phyloP scores from a whole-genome alignment of 2,113 vertebrate genomes.

The Syrmaticus mikado region DNA sequence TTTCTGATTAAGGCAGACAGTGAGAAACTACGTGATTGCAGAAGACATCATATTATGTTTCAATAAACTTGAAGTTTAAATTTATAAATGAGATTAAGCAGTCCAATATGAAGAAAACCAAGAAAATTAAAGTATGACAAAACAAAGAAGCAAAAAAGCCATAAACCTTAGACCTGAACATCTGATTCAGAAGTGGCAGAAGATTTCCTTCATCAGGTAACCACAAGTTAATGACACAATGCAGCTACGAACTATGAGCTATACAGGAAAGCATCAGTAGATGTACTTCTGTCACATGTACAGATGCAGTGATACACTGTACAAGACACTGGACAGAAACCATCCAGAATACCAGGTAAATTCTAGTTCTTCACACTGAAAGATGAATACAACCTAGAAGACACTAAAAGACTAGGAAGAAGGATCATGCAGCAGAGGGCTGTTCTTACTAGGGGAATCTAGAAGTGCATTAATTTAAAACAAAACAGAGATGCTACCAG shows the following conservation, averaged over 20 bases:
- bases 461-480: not conserved
- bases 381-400: not conserved
- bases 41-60: not conserved
- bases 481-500: not conserved
- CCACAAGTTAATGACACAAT: not conserved
- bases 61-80: not conserved
- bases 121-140: not conserved
- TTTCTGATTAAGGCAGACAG: not conserved
- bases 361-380: not conserved
- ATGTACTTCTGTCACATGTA: not conserved
- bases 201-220: not conserved
- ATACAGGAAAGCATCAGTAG: not conserved
- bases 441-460: not conserved
- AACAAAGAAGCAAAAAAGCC: not conserved
- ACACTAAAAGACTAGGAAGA: not conserved
- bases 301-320: not conserved
- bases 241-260: not conserved
- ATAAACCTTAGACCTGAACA: not conserved
- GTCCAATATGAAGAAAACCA: not conserved
- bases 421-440: not conserved
- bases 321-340: not conserved
- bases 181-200: not conserved
- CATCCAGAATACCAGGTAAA: not conserved
- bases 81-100: conserved; percentile 14
- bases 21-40: not conserved